Evolutionary conservation across 2,888 invertebrate genomes (phyloP).

Genomic region (Eucera pruinosa): DNA sequence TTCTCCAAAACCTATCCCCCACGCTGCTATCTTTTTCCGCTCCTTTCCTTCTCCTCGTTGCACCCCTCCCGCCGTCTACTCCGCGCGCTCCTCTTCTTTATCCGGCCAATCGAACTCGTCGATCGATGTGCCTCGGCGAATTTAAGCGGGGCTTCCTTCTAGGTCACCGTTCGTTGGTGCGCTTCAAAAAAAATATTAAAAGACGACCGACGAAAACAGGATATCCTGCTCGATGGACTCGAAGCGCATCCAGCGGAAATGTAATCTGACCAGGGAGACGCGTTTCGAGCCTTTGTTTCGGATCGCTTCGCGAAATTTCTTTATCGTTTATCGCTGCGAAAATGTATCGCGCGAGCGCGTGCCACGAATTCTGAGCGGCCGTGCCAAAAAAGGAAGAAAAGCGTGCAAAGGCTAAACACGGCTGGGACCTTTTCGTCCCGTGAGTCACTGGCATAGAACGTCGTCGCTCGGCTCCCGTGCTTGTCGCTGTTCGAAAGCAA

Average conservation of each 20-base stretch:
- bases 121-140: too few species aligned
- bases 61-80: too few species aligned
- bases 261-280: slow-evolving; percentile 54
- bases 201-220: slow-evolving; percentile 40
- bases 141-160: too few species aligned
- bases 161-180: too few species aligned
- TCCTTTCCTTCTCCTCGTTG: too few species aligned
- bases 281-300: slow-evolving; percentile 11
- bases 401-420: background rate
- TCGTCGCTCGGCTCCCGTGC: slow-evolving; percentile 32
- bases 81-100: background rate
- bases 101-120: too few species aligned
- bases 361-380: slow-evolving; percentile 27
- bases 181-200: background rate
- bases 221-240: slow-evolving; percentile 58
- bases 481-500: slow-evolving; percentile 36
- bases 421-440: slow-evolving; percentile 42
- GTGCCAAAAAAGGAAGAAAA: background rate
- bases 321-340: background rate
- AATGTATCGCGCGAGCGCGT: background rate
- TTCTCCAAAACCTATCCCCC: too few species aligned
- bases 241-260: slow-evolving; percentile 57
- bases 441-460: slow-evolving; percentile 61
- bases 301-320: background rate
- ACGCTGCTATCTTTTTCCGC: background rate